These are phyloP conservation scores for Elmis aenea DNA, from an alignment of 2,888 invertebrate species.

Conservation along the genomic window DNA sequence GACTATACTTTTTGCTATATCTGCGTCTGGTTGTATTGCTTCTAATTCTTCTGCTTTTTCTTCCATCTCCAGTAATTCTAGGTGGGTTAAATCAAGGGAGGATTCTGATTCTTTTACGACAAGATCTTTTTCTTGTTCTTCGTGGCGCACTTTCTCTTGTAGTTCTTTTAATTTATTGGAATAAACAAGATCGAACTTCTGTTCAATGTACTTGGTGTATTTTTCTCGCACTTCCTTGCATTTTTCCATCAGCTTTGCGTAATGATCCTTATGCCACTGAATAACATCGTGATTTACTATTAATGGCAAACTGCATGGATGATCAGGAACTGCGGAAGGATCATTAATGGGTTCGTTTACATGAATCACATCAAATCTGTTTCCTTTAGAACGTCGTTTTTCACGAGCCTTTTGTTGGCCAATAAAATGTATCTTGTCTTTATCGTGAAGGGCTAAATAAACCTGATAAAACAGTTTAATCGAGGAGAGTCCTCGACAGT, in stretches of 20 bases:
- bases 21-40: constrained; percentile 27
- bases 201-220: constrained; percentile 28
- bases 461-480: constrained; percentile 58
- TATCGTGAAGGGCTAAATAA: constrained; percentile 56
- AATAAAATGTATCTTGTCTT: constrained; percentile 53
- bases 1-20: constrained; percentile 47
- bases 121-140: too few species aligned
- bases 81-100: constrained; percentile 25
- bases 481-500: constrained; percentile 50
- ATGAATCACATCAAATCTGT: constrained; percentile 40
- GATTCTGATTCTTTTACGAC: too few species aligned
- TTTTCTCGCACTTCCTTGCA: constrained; percentile 34
- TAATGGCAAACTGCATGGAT: constrained; percentile 12
- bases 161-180: too few species aligned
- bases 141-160: too few species aligned
- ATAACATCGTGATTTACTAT: constrained; percentile 43
- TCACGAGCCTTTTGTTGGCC: constrained; percentile 46
- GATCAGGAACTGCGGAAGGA: constrained; percentile 2
- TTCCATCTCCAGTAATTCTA: constrained; percentile 32
- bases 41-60: constrained; percentile 22
- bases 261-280: constrained; percentile 55
- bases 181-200: too few species aligned
- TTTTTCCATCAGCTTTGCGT: constrained; percentile 46
- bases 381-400: constrained; percentile 30
- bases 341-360: constrained; percentile 16